phyloP scores from a whole-genome alignment of 2,888 invertebrate species.

The Parapristionchus giblindavisi region DNA sequence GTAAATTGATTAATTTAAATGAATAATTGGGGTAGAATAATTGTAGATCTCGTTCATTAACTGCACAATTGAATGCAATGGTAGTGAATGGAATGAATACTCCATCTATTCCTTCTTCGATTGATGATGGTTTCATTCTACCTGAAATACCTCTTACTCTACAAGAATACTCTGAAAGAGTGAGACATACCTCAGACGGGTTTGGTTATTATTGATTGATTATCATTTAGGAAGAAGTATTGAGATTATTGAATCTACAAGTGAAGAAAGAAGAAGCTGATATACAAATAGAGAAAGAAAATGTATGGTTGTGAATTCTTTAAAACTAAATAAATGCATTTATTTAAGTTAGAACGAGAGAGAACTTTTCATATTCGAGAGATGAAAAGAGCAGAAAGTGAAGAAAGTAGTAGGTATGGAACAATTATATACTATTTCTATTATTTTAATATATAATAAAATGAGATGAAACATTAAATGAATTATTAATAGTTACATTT shows the following conservation, averaged over 20 bases:
- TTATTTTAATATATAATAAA: too few relatives aligned
- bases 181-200: conserved; percentile 16
- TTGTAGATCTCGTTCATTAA: conserved; percentile 27
- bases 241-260: conserved; percentile 92
- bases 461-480: background rate
- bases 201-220: background rate
- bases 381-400: conserved; percentile 97
- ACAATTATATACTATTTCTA: background rate
- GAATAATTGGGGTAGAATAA: too few relatives aligned
- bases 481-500: too few relatives aligned
- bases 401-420: conserved; percentile 83
- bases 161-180: conserved; percentile 5
- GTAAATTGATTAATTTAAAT: too few relatives aligned
- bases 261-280: conserved; percentile 92
- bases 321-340: too few relatives aligned
- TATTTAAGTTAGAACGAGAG: conserved; percentile 91
- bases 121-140: conserved; percentile 55
- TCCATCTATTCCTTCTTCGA: conserved; percentile 13
- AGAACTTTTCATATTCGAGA: conserved; percentile 97
- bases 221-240: conserved; percentile 95
- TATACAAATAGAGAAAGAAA: conserved; percentile 59
- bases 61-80: conserved; percentile 22
- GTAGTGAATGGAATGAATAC: background rate
- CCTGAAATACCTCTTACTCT: conserved; percentile 48
- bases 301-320: conserved; percentile 18